Evolutionary conservation across 1,140 invertebrate genomes (phyloP), one percentile per base, ranked within the genome.

Genomic region (Drosophila lacteicornis): DNA sequence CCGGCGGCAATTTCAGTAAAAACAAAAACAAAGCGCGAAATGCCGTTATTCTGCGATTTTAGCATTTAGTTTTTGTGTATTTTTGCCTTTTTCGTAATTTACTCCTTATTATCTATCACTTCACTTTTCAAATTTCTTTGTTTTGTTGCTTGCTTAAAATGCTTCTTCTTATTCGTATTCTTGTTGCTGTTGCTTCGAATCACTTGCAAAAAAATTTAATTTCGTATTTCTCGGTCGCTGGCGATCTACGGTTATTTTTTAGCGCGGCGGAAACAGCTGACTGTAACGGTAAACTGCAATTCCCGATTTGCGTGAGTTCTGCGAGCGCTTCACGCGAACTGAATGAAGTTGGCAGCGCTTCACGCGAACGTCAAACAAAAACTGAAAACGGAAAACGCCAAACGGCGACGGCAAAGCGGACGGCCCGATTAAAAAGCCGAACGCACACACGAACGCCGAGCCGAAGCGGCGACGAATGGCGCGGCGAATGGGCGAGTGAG

Each of bases 311-410:
- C 30, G 43, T 45, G 57, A 56, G 68, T 63, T 63, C 40, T 30
- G 61, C 36, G 71, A 50, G 79, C 79, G 79, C 71, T 79, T 85
- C 80, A 79, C 69, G 79, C 85, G 78, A 82, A 77, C 79, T 78
- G 40, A 43, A 17, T 36, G 33, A 43, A 43, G 7, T 40, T 27
- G 61, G 75, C 78, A 75, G 78, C 55, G 79, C 53, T 38, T 56
- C 53, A 40, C 53, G 81, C 83, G 85, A 91, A 83, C 82, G 87
- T 91, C 86, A 91, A 90, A 91, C 79, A 79, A 87, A 87, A 92
- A 92, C 91, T 92, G 81, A 91, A 91, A 79, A 75, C 58, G 67
- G 66, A 71, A 79, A 73, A 84, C 80, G 43, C 63, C 69, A 59
- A 83, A 71, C 63, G 73, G 73, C 73, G 60, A 56, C 60, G 71